Percentiles rank a stretch among this genome's conserved stretches.
Conservation (phyloP, 2,113 vertebrate species). For the Galeopterus variegatus region DNA sequence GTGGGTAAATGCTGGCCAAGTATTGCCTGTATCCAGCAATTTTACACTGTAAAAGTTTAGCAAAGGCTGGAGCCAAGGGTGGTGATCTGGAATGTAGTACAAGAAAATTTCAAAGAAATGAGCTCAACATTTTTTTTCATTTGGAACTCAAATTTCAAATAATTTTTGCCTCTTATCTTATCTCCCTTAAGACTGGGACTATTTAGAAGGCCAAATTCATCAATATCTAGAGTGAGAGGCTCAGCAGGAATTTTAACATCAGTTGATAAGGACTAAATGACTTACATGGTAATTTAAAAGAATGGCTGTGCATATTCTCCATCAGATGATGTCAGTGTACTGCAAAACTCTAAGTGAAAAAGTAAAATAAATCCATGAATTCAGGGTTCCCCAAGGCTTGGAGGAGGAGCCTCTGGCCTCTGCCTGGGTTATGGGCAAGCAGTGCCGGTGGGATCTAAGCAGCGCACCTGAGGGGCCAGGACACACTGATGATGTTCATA, state of each 20-base stretch:
- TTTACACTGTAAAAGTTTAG: not conserved
- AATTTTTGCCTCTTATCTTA: conserved; percentile 37
- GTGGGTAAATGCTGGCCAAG: not conserved
- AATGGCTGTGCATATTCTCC: not conserved
- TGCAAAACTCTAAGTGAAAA: not conserved
- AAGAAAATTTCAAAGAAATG: conserved; percentile 61
- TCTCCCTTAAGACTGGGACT: not conserved
- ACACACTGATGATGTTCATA: not conserved
- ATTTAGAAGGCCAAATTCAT: conserved; percentile 35
- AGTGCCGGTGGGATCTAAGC: not conserved
- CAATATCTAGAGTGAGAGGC: not conserved
- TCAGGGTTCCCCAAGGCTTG: not conserved
- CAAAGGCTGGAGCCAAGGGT: conserved; percentile 7
- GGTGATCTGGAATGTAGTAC: conserved; percentile 57
- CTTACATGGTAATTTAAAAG: not conserved
- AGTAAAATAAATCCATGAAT: not conserved
- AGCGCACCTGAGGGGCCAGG: not conserved
- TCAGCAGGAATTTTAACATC: conserved; percentile 9
- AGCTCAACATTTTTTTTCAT: not conserved
- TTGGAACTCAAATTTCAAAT: conserved; percentile 49
- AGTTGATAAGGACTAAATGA: not conserved
- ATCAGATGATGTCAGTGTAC: not conserved
- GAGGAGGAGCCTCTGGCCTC: not conserved
- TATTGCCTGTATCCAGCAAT: not conserved
- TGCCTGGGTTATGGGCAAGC: not conserved